Evolutionary conservation across 2,888 invertebrate species (phyloP).

Genomic region (Autographa pulchrina): DNA sequence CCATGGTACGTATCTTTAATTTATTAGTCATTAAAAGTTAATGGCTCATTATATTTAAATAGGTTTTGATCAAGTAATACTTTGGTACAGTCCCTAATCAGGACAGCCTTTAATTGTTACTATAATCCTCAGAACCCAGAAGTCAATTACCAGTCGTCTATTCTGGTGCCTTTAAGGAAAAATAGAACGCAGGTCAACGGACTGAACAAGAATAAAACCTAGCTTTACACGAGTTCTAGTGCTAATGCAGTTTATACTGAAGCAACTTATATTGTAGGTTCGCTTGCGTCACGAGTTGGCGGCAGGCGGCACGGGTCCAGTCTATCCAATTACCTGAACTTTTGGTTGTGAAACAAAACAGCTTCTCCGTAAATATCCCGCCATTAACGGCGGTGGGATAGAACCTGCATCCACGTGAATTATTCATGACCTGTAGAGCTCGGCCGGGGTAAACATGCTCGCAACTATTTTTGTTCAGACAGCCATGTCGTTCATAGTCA

Average conservation of each 20-base stretch:
- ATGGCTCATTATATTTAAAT: not conserved
- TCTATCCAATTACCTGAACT: constrained; percentile 4
- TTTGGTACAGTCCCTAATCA: too few relatives aligned
- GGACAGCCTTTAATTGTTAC: too few relatives aligned
- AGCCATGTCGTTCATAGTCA: not conserved
- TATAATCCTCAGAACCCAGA: too few relatives aligned
- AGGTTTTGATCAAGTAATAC: not conserved
- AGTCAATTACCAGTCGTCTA: not conserved
- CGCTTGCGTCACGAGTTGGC: not conserved
- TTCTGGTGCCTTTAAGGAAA: not conserved
- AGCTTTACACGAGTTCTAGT: not conserved
- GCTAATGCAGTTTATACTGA: not conserved
- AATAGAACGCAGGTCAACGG: not conserved
- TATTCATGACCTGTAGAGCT: constrained; percentile 1
- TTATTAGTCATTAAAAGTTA: not conserved
- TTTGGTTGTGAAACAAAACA: constrained; percentile 4
- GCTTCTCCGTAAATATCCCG: not conserved
- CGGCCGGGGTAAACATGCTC: not conserved
- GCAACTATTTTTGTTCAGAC: not conserved
- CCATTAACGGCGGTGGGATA: not conserved
- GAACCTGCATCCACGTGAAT: not conserved
- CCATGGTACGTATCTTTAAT: not conserved
- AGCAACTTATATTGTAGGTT: not conserved
- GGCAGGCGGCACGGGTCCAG: not conserved
- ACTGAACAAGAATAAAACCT: not conserved